Percentiles rank a stretch among this genome's conserved stretches.
Evolutionary conservation across 2,797 vertebrate genomes (phyloP).

Genomic region (Phoeniculus purpureus): DNA sequence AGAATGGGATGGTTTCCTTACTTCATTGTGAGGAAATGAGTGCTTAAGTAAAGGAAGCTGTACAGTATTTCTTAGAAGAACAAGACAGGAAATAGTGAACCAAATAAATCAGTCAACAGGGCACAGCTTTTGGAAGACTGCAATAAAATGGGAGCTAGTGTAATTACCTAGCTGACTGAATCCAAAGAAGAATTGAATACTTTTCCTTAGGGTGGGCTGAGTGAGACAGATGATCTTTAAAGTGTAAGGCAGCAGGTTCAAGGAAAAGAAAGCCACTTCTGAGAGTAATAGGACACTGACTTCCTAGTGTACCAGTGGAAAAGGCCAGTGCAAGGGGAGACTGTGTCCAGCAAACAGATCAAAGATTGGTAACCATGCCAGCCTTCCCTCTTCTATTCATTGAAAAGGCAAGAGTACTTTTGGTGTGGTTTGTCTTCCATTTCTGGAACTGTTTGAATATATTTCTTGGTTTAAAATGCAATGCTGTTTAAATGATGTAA

Average conservation of each 20-base stretch:
- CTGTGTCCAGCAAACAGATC: not conserved
- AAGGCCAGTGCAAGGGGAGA: not conserved
- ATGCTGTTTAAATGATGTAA: not conserved
- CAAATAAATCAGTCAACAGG: not conserved
- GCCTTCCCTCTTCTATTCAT: not conserved
- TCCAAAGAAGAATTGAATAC: not conserved
- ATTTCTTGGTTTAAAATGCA: not conserved
- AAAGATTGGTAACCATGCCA: not conserved
- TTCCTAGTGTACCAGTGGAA: not conserved
- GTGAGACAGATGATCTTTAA: not conserved
- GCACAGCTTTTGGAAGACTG: not conserved
- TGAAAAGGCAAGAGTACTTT: not conserved
- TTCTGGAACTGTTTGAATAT: not conserved
- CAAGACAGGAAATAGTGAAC: not conserved
- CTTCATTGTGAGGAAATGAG: not conserved
- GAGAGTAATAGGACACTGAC: not conserved
- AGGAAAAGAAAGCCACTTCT: not conserved
- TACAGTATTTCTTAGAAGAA: not conserved
- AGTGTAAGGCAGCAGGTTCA: not conserved
- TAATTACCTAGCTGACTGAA: not conserved
- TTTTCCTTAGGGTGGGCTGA: not conserved
- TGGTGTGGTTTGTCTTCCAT: not conserved
- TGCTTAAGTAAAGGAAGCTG: not conserved
- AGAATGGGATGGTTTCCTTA: not conserved
- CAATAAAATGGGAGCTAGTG: not conserved